phyloP scores from a whole-genome alignment of 2,113 vertebrate genomes.

The Grus americana region DNA sequence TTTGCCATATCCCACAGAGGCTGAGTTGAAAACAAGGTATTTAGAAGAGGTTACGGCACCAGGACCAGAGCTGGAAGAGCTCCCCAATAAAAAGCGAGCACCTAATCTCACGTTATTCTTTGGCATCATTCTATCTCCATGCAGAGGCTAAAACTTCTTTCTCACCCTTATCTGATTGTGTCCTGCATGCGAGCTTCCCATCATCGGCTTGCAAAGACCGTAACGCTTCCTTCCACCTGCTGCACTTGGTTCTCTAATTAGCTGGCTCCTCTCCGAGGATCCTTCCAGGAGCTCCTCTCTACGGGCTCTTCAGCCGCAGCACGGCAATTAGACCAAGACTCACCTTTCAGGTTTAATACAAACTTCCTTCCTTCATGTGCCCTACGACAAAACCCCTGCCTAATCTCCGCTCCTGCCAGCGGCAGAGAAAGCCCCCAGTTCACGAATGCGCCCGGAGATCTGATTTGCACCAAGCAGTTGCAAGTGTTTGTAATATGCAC shows the following conservation, averaged over 20 bases:
- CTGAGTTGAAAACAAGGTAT: not conserved
- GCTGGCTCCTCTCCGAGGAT: not conserved
- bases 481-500: not conserved
- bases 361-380: not conserved
- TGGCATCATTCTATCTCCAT: not conserved
- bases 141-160: not conserved
- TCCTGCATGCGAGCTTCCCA: not conserved
- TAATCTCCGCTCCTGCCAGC: not conserved
- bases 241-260: not conserved
- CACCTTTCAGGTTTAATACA: not conserved
- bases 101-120: not conserved
- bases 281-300: not conserved
- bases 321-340: not conserved
- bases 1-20: not conserved
- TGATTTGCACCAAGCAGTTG: not conserved
- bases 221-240: not conserved
- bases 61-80: not conserved
- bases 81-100: not conserved
- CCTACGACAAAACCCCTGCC: not conserved
- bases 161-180: not conserved
- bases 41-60: not conserved
- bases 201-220: not conserved
- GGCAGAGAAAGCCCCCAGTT: not conserved
- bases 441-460: not conserved
- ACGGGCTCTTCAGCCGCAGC: not conserved